A percentile compares a stretch with the other conserved stretches of the same genome.
These are phyloP conservation scores for Paradoxurus hermaphroditus DNA, from an alignment of 2,113 vertebrate species.

Conservation along the genomic window DNA sequence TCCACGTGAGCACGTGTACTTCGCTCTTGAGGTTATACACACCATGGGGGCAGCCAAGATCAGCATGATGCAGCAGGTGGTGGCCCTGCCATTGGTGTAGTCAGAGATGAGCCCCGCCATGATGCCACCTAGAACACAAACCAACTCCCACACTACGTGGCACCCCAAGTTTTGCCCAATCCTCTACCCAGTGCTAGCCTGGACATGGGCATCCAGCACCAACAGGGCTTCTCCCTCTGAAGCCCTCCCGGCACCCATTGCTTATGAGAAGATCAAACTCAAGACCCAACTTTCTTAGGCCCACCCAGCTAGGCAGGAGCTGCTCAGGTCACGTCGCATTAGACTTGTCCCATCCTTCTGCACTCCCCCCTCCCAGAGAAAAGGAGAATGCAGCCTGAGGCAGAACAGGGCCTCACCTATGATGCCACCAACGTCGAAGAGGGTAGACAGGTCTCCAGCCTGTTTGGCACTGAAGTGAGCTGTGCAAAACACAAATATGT, in stretches of 20 bases:
- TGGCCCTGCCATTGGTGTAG: conserved; percentile 91
- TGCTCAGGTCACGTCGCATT: neutral
- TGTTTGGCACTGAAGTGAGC: conserved; percentile 93
- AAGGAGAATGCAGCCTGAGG: fast-evolving
- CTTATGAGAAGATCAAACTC: neutral
- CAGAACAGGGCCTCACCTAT: conserved; percentile 83
- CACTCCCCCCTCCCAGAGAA: no score
- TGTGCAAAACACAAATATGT: conserved; percentile 63
- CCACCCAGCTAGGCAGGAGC: neutral
- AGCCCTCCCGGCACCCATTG: neutral
- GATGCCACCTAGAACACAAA: conserved; percentile 88
- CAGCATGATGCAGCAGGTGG: conserved; percentile 94
- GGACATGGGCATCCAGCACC: neutral
- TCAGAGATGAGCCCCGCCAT: conserved; percentile 92
- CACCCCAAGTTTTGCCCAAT: neutral
- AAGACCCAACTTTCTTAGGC: neutral
- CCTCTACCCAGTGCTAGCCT: neutral
- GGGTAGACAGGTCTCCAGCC: conserved; percentile 94
- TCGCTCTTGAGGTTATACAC: conserved; percentile 43
- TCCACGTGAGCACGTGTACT: fast-evolving
- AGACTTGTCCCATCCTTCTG: neutral
- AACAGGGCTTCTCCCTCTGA: neutral
- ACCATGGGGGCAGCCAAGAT: conserved; percentile 94
- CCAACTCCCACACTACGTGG: neutral
- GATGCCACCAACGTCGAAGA: conserved; percentile 97